A percentile compares a stretch with the other conserved stretches of the same genome.
phyloP scores from a whole-genome alignment of 2,113 vertebrate genomes.

The Passer domesticus region DNA sequence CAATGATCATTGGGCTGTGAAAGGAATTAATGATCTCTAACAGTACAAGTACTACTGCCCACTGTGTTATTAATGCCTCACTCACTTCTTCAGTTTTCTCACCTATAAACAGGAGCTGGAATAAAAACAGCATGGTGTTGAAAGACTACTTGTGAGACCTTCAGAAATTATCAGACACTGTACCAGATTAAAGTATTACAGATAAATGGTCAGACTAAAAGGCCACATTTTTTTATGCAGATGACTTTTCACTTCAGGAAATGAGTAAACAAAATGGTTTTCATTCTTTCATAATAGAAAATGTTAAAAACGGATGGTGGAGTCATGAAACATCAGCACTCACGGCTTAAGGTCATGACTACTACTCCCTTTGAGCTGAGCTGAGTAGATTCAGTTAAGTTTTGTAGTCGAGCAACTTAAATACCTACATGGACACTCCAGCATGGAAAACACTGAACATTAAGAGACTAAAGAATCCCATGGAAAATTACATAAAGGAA shows the following conservation, averaged over 20 bases:
- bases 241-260: neutral
- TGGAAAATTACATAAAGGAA: neutral
- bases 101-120: neutral
- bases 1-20: neutral
- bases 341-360: neutral
- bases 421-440: neutral
- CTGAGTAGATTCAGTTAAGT: neutral
- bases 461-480: neutral
- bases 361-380: neutral
- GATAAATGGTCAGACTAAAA: neutral
- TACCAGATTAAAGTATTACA: neutral
- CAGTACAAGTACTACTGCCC: neutral
- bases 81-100: neutral
- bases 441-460: neutral
- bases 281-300: neutral
- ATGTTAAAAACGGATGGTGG: neutral
- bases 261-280: neutral
- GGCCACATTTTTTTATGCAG: neutral
- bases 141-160: neutral
- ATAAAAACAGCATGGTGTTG: neutral
- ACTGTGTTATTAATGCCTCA: neutral
- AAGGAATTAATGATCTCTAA: slow-evolving; percentile 44
- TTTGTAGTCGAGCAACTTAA: neutral
- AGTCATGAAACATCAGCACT: neutral
- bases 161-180: neutral